These are phyloP conservation scores for Escarpia spicata DNA, from an alignment of 2,888 invertebrate genomes.

Conservation along the genomic window DNA sequence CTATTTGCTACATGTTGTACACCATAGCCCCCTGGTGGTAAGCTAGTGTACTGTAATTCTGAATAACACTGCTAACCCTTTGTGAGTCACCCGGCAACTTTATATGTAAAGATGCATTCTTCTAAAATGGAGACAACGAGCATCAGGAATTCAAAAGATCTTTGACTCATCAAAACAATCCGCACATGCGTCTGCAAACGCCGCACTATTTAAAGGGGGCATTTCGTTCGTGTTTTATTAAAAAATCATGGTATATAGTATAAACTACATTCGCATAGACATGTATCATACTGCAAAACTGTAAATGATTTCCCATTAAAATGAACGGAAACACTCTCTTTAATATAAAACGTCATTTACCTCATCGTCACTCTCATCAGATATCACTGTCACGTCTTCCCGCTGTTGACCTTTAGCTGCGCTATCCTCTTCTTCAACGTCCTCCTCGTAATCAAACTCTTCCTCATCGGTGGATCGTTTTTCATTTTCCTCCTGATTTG, in stretches of 20 bases:
- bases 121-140: neutral
- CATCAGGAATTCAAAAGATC: neutral
- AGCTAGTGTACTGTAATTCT: neutral
- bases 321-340: too few species aligned
- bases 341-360: neutral
- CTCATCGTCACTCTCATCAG: neutral
- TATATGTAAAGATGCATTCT: neutral
- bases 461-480: neutral
- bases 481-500: neutral
- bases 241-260: too few species aligned
- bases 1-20: neutral
- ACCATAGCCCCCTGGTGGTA: neutral
- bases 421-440: neutral
- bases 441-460: neutral
- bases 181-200: too few species aligned
- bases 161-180: neutral
- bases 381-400: constrained; percentile 4
- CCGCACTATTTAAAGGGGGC: too few species aligned
- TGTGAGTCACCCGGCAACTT: neutral
- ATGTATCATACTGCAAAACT: too few species aligned
- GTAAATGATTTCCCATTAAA: too few species aligned
- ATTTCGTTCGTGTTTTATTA: too few species aligned
- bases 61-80: neutral
- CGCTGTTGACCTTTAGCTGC: neutral
- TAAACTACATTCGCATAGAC: too few species aligned